Evolutionary conservation across 1,140 invertebrate species (phyloP), one percentile per base, ranked within the genome.

Genomic region (Hylaeus volcanicus): DNA sequence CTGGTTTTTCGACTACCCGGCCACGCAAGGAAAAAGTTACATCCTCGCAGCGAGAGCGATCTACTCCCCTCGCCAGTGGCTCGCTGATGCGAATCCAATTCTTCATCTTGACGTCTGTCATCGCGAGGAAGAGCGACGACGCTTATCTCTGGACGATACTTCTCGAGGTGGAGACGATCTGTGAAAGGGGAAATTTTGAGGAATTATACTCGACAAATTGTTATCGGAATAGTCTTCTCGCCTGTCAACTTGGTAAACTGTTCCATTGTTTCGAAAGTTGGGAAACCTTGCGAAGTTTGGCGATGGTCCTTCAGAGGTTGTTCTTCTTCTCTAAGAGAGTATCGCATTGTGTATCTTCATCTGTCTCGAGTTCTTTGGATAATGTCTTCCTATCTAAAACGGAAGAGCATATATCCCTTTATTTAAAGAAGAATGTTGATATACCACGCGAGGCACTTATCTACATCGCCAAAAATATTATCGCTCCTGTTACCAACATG

Each of bases 61-160:
- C 69, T 41, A 8, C 6, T 55, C 12, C 48, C 58, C 56, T 39
- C 43, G 37, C 1, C 43, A 55, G 51, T 6, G 9, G 12, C 65
- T 66, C 51, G 51, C 43, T 15, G n/a, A n/a, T 9, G 60, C 12
- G 65, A 64, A 53, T 56, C 37, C 43, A 65, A 74, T 56, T 66
- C 41, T 45, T 83, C 55, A 60, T 53, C 60, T n/a, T 15, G 41
- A 70, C 66, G 45, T 79, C 41, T 39, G 12, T 26, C 14, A 58
- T 60, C 65, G 14, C 53, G 45, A 74, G 56, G 12, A 15, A 39
- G 61, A 11, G 8, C 9, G 2, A 55, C 4, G 11, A 11, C 12
- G 55, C 39, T 75, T 37, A 66, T 66, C 63, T 43, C 1, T 15
- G n/a, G n/a, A 11, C n/a, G 45, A 12, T 26, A 41, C 5, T 41